Base-by-base conservation (phyloP, 2,888 invertebrate genomes). In the Saturnia pavonia region DNA sequence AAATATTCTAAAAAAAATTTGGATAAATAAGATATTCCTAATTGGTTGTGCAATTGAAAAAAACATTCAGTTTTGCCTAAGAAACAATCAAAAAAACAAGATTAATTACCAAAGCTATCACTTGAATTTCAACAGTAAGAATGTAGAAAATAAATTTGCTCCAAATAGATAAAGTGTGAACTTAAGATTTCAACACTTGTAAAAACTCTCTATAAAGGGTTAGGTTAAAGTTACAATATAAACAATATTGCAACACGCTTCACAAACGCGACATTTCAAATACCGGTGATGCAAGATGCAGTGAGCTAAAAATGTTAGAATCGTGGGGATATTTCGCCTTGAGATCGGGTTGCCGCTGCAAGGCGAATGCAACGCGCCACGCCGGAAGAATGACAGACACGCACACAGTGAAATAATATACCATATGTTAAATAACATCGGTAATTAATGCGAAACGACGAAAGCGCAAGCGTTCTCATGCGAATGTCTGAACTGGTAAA, bases 401-500 rank as follows among this genome's bases (percentile, higher is more conserved):
- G 78, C 85, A 79, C 80, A 88, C 83, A 89, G 86, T 90, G 85
- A 88, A 91, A 87, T 89, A 90, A 90, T 89, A 86, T 89, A 86
- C 88, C 90, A 89, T 85, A 89, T 91, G 92, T 91, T 91, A 85
- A 87, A 89, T 88, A 90, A 89, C 86, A 87, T 85, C 79, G 78
- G 86, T 88, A 88, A 91, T 92, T 90, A 90, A 89, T 88, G 81
- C 85, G 86, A 85, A 82, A 84, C 79, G 84, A 88, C 86, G 90
- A 92, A 91, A 92, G 89, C 83, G 90, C 86, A 88, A 91, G 90
- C 89, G 87, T 91, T 91, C 91, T 88, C 90, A 90, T 89, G 90
- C 88, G 79, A 87, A 81, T 77, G 80, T 74, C 74, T 40, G n/a
- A n/a, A 65, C 40, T 40, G 40, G 40, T 8, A 40, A 34, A 65